Percentiles rank a stretch among this genome's conserved stretches.
Conservation (phyloP, 1,140 invertebrate species). For the Lepidurus apus region DNA sequence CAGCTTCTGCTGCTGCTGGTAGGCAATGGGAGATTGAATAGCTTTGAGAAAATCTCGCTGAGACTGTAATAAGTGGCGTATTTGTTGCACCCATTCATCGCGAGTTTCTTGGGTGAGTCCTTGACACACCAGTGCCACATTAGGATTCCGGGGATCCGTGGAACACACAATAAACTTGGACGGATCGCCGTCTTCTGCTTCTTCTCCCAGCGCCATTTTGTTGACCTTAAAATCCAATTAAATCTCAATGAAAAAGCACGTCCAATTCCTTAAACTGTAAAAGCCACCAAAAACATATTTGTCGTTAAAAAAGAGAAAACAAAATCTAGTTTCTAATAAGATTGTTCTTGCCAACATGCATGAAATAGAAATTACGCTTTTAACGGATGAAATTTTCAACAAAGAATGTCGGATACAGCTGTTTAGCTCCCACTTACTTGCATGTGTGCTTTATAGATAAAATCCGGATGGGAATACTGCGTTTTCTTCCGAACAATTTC, state of each 20-base stretch:
- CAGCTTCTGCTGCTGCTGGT: constrained; percentile 62
- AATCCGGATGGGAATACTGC: constrained; percentile 89
- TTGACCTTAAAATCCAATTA: constrained; percentile 67
- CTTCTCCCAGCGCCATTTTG: constrained; percentile 79
- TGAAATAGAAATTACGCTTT: too few species aligned
- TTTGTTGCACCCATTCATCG: constrained; percentile 74
- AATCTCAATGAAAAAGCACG: constrained; percentile 9
- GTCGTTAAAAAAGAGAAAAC: background rate
- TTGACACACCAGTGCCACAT: constrained; percentile 67
- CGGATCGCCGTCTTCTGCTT: constrained; percentile 50
- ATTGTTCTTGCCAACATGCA: too few species aligned
- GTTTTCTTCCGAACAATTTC: constrained; percentile 90
- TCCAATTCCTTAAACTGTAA: constrained; percentile 27
- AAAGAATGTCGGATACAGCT: background rate
- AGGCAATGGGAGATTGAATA: constrained; percentile 88
- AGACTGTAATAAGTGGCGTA: constrained; percentile 77
- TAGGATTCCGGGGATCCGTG: constrained; percentile 69
- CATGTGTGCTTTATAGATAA: constrained; percentile 93
- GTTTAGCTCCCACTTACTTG: constrained; percentile 61
- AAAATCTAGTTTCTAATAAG: too few species aligned
- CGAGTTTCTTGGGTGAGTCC: constrained; percentile 58
- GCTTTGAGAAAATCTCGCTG: constrained; percentile 84
- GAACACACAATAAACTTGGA: constrained; percentile 75
- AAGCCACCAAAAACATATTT: constrained; percentile 8
- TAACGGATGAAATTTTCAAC: too few species aligned